These are phyloP conservation scores for Anguilla pacifica DNA, from an alignment of 2,797 vertebrate genomes.

Conservation along the genomic window DNA sequence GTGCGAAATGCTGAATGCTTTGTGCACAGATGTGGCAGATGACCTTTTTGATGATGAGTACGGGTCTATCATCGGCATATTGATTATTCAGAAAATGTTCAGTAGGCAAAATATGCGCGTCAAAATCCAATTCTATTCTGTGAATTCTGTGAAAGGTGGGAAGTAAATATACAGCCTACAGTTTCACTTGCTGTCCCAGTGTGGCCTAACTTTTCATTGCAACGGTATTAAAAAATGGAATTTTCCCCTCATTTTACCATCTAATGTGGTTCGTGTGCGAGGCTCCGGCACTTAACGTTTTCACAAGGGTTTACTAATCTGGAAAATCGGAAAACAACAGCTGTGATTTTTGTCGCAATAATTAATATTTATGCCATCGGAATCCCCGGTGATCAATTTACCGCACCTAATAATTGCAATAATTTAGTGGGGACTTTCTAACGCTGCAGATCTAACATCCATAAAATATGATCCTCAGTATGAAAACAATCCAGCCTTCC, in stretches of 20 bases:
- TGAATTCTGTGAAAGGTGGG: too few relatives aligned
- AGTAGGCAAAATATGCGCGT: background rate
- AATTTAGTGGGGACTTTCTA: constrained; percentile 48
- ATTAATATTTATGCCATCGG: constrained; percentile 73
- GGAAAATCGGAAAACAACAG: constrained; percentile 66
- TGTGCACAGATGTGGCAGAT: background rate
- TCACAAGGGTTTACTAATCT: constrained; percentile 43
- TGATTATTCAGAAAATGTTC: background rate
- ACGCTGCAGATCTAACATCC: constrained; percentile 7
- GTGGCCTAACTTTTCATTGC: background rate
- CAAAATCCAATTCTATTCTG: background rate
- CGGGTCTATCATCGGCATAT: background rate
- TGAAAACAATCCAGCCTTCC: constrained; percentile 7
- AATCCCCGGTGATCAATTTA: constrained; percentile 68
- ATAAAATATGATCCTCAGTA: constrained; percentile 16
- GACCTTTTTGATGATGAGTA: background rate
- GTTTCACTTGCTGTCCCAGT: background rate
- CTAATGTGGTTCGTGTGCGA: constrained; percentile 31
- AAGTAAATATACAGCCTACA: too few relatives aligned
- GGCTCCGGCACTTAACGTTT: constrained; percentile 36
- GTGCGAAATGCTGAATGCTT: background rate
- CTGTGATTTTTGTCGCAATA: constrained; percentile 61
- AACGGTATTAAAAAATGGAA: background rate
- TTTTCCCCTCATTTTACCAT: background rate
- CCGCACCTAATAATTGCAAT: constrained; percentile 72